phyloP scores from a whole-genome alignment of 2,888 invertebrate genomes.

The Nymphalis c-album region DNA sequence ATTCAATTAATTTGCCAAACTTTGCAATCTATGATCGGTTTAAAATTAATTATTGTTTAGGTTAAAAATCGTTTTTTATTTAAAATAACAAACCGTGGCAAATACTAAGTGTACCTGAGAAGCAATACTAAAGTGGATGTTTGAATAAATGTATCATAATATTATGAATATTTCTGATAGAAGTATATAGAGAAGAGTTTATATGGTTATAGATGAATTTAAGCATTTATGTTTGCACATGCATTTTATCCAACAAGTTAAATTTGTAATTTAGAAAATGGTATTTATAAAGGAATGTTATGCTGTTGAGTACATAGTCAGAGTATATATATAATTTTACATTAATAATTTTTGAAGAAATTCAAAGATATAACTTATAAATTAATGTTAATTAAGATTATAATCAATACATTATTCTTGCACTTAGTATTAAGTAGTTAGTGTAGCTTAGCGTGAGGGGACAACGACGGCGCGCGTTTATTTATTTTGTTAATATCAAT shows the following conservation, averaged over 20 bases:
- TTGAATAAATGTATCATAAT: constrained; percentile 5
- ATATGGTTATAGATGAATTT: constrained; percentile 1
- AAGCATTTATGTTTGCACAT: neutral
- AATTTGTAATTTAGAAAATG: constrained; percentile 38
- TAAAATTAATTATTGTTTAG: neutral
- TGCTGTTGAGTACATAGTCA: constrained; percentile 12
- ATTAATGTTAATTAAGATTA: constrained; percentile 58
- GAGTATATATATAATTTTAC: constrained; percentile 18
- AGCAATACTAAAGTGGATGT: constrained; percentile 9
- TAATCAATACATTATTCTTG: constrained; percentile 61
- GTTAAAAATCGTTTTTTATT: neutral
- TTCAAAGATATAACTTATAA: constrained; percentile 42
- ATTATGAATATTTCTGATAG: constrained; percentile 9
- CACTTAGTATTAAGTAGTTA: constrained; percentile 74
- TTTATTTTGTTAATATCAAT: neutral
- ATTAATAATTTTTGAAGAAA: constrained; percentile 45
- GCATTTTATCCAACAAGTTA: constrained; percentile 40
- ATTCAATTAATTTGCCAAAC: neutral
- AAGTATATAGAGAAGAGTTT: neutral
- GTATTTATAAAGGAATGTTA: constrained; percentile 14
- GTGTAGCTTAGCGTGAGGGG: constrained; percentile 59
- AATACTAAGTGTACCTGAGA: constrained; percentile 11
- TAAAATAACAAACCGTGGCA: neutral
- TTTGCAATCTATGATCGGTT: neutral
- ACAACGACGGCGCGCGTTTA: constrained; percentile 47